A percentile compares a stretch with the other conserved stretches of the same genome.
Conservation (phyloP, 2,888 invertebrate genomes). For the Amblyjoppa proteus region DNA sequence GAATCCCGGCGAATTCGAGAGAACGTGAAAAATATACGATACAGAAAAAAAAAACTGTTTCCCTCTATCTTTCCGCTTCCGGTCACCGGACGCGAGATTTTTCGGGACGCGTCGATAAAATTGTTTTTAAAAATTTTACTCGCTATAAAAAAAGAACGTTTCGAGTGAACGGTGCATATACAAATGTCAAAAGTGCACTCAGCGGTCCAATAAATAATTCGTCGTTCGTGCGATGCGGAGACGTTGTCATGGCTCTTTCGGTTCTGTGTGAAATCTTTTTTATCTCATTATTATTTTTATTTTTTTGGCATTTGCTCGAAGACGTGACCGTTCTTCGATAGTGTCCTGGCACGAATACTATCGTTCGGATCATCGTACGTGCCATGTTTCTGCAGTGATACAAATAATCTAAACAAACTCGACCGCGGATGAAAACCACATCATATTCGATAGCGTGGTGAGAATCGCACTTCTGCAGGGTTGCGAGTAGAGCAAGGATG, state of each 20-base stretch:
- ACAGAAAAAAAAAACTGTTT: not conserved
- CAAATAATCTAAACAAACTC: not conserved
- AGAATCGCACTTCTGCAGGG: not conserved
- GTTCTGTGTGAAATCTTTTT: too few relatives aligned
- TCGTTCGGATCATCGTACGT: too few relatives aligned
- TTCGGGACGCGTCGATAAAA: not conserved
- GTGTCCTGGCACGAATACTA: too few relatives aligned
- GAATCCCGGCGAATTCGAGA: constrained; percentile 1
- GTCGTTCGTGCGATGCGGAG: too few relatives aligned
- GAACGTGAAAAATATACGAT: constrained; percentile 3
- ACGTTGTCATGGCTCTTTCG: too few relatives aligned
- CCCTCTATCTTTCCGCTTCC: not conserved
- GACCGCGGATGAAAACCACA: not conserved
- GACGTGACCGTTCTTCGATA: too few relatives aligned
- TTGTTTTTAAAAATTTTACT: not conserved
- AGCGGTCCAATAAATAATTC: too few relatives aligned
- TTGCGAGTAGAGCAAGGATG: not conserved
- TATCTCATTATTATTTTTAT: too few relatives aligned
- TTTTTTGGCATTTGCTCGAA: too few relatives aligned
- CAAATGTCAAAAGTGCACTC: too few relatives aligned
- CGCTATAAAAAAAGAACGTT: not conserved
- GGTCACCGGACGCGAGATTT: not conserved
- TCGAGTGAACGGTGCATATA: too few relatives aligned
- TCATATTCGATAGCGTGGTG: not conserved
- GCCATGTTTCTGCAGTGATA: too few relatives aligned